Base-by-base conservation (phyloP, 2,797 vertebrate genomes). In the Takifugu rubripes region DNA sequence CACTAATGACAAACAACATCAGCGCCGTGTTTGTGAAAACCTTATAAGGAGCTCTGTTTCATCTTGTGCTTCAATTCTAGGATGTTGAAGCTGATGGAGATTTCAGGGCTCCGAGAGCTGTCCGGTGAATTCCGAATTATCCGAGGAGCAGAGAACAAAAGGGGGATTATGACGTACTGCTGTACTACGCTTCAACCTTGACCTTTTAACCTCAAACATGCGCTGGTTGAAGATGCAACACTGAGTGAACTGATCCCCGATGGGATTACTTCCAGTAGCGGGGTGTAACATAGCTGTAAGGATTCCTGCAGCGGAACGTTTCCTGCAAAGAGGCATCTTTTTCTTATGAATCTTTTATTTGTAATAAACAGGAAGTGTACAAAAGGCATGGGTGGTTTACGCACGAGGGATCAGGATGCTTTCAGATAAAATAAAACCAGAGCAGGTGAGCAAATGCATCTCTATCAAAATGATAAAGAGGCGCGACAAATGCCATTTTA, bases 21-120 rank as follows among this genome's bases (percentile, higher is more conserved):
- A 40, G 12, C 8, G 25, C 31, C 16, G 9, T 29, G 12, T 29
- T 24, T 11, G 10, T 40, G 9, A 40, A 40, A 40, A 40, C 36
- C 36, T 40, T 40, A 10, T 36, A 40, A 40, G 36, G 11, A 10
- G 36, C 33, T 54, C 44, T 10, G 12, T 49, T 53, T 49, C 29
- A 49, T 36, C 21, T 58, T 76, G 56, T 64, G 64, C 58, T 69
- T 58, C 5, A 43, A 7, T 49, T 72, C 29, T 14, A 63, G 21
- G 62, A 75, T 42, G 24, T 59, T 56, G 15, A 10, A 33, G 31
- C 7, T 33, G 31, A 33, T 10, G 10, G 31, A 33, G 7, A 2
- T 33, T 33, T 10, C 11, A 45, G 40, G 52, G 6, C 29, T 29
- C 48, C 61, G 44, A n/a, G 5, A 58, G 9, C 51, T 26, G 48